phyloP scores from a whole-genome alignment of 2,888 invertebrate species.

The Cheilosia scutellata region DNA sequence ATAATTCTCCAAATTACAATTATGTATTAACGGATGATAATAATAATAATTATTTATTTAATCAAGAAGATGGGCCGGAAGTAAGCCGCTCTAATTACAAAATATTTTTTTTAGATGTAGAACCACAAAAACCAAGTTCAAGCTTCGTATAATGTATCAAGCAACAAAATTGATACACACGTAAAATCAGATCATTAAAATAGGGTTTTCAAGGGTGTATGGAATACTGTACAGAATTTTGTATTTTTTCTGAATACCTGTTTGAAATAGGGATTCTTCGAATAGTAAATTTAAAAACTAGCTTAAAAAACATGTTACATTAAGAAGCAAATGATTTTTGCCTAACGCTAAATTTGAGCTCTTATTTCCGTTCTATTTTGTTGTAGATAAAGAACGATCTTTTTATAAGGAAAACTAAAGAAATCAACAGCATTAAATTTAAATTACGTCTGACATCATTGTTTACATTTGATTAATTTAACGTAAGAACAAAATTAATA shows the following conservation, averaged over 20 bases:
- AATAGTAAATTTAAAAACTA: constrained; percentile 10
- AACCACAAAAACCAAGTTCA: neutral
- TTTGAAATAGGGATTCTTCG: constrained; percentile 3
- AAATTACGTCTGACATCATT: constrained; percentile 51
- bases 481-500: too few relatives aligned
- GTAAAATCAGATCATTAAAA: neutral
- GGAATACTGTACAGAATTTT: too few relatives aligned
- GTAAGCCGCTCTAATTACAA: constrained; percentile 42
- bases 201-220: too few relatives aligned
- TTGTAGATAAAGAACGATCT: constrained; percentile 8
- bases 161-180: neutral
- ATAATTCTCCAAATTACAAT: constrained; percentile 46
- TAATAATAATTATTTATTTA: constrained; percentile 54
- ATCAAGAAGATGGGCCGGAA: constrained; percentile 50
- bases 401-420: constrained; percentile 60
- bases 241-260: neutral
- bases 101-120: constrained; percentile 31
- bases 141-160: neutral
- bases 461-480: too few relatives aligned
- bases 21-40: constrained; percentile 34
- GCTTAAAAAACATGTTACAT: neutral
- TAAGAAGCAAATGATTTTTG: neutral
- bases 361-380: constrained; percentile 49
- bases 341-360: neutral
- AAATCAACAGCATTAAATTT: constrained; percentile 62